Evolutionary conservation across 2,113 vertebrate genomes (phyloP).

Genomic region (Corythaixoides concolor): DNA sequence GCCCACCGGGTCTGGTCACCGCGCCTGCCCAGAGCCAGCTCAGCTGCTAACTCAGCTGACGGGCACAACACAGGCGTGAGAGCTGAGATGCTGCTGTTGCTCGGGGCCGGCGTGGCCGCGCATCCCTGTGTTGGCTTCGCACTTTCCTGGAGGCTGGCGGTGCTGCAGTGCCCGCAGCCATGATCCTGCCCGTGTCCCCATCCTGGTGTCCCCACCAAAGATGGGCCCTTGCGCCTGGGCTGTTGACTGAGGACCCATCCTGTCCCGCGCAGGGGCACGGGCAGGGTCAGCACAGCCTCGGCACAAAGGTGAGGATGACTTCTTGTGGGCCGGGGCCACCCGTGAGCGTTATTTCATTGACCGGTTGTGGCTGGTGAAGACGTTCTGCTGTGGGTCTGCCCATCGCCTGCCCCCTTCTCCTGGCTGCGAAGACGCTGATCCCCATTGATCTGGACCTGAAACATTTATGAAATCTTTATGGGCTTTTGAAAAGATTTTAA

Average conservation of each 20-base stretch:
- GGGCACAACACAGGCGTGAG: background rate
- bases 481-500: constrained; percentile 45
- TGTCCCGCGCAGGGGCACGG: background rate
- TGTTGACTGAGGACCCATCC: background rate
- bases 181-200: background rate
- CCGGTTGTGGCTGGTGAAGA: background rate
- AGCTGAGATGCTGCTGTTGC: background rate
- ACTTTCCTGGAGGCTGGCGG: background rate
- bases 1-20: too few species aligned
- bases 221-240: background rate
- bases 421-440: background rate
- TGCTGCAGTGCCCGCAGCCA: accelerated
- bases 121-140: accelerated
- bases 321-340: background rate
- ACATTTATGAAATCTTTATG: constrained; percentile 1
- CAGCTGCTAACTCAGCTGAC: background rate
- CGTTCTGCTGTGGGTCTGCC: background rate
- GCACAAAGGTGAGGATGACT: background rate
- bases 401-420: background rate
- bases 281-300: background rate
- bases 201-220: background rate
- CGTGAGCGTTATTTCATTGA: background rate
- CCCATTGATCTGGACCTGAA: background rate
- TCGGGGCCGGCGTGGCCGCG: background rate
- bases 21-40: background rate